Conservation (phyloP, 64 coral and sea anemone genomes). For the Dendronephthya gigantea region DNA sequence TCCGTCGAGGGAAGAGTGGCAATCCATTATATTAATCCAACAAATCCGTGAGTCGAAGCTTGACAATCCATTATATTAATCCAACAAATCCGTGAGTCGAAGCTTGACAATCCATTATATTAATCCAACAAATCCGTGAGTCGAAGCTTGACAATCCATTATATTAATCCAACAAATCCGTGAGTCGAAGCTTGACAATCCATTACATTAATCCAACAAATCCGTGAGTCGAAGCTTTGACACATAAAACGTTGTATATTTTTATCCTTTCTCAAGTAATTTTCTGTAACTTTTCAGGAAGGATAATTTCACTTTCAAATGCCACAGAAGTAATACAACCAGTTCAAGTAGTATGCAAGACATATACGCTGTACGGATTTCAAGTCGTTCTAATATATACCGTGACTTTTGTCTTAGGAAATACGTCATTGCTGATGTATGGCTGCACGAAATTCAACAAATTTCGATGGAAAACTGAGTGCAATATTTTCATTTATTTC, state of each 20-base stretch:
- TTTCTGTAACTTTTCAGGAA: conserved; percentile 31
- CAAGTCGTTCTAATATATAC: background rate
- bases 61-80: too few species aligned
- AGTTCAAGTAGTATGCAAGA: conserved; percentile 49
- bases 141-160: conserved; percentile 86
- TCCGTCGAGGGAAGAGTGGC: conserved; percentile 92
- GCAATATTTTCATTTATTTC: background rate
- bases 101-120: too few species aligned
- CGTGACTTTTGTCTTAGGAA: too few species aligned
- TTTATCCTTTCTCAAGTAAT: background rate
- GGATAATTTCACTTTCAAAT: conserved; percentile 97
- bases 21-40: conserved; percentile 86
- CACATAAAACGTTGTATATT: too few species aligned
- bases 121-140: too few species aligned
- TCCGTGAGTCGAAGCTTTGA: conserved; percentile 37
- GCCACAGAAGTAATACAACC: conserved; percentile 73
- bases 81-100: conserved; percentile 70
- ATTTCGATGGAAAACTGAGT: background rate
- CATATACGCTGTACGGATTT: conserved; percentile 75
- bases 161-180: too few species aligned
- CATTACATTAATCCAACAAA: conserved; percentile 85
- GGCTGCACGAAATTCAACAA: too few species aligned
- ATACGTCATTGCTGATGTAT: too few species aligned
- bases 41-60: conserved; percentile 71
- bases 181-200: conserved; percentile 82